A percentile compares a stretch with the other conserved stretches of the same genome.
Conservation (phyloP, 2,888 invertebrate genomes). For the Holacanthella duospinosa region DNA sequence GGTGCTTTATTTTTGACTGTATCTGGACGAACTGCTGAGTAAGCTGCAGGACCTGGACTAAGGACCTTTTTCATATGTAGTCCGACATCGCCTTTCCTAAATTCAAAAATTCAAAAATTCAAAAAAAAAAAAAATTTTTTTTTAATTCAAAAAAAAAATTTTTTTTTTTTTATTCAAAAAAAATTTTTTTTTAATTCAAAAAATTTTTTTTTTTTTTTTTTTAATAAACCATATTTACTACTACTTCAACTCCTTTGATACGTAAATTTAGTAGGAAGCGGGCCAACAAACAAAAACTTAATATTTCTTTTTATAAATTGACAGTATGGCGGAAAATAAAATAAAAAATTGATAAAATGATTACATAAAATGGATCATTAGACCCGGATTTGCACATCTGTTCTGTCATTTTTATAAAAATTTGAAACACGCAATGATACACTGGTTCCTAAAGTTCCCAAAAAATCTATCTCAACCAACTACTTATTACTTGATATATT, state of each 20-base stretch:
- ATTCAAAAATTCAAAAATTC: background rate
- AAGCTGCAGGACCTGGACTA: background rate
- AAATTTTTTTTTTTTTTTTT: background rate
- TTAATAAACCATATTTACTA: background rate
- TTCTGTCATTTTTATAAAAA: background rate
- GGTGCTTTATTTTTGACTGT: slow-evolving; percentile 4
- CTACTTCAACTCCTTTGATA: background rate
- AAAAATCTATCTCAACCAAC: too few species aligned
- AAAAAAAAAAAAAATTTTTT: background rate
- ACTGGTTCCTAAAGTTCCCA: background rate
- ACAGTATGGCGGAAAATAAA: background rate
- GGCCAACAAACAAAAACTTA: too few species aligned
- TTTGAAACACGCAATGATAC: background rate
- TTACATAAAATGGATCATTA: background rate
- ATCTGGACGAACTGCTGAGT: slow-evolving; percentile 1
- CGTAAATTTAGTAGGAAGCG: background rate
- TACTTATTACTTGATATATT: too few species aligned
- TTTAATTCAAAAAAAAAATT: background rate
- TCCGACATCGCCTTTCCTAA: slow-evolving; percentile 13
- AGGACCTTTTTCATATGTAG: background rate
- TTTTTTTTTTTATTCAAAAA: background rate
- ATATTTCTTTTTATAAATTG: background rate
- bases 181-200: background rate
- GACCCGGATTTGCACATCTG: background rate
- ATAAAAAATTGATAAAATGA: background rate